phyloP scores from a whole-genome alignment of 2,113 vertebrate species.

The Pseudonaja textilis region DNA sequence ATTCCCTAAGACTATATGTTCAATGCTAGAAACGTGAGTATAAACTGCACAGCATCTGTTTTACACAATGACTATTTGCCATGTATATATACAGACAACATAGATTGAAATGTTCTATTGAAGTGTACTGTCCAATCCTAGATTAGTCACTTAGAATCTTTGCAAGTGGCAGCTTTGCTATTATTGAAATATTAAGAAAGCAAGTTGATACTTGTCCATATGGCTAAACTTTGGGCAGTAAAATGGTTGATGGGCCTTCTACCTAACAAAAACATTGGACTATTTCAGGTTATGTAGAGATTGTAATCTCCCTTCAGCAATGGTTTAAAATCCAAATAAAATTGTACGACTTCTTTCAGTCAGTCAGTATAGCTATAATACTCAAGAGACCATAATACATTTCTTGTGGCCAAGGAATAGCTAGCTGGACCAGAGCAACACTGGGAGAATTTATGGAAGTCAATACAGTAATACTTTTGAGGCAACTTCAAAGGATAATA shows the following conservation, averaged over 20 bases:
- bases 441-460: not conserved
- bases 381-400: not conserved
- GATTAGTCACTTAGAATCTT: not conserved
- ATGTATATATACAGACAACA: not conserved
- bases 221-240: not conserved
- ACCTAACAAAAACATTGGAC: not conserved
- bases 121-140: not conserved
- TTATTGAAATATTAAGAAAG: not conserved
- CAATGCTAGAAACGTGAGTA: not conserved
- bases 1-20: not conserved
- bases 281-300: not conserved
- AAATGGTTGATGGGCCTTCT: not conserved
- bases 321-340: not conserved
- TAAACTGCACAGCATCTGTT: not conserved
- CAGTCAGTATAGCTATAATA: not conserved
- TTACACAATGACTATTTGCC: not conserved
- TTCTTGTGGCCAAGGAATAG: not conserved
- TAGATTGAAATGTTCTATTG: not conserved
- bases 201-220: not conserved
- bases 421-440: not conserved
- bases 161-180: not conserved
- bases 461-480: not conserved
- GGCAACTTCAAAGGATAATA: not conserved
- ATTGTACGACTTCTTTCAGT: not conserved
- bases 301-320: not conserved